Evolutionary conservation across 2,888 invertebrate species (phyloP), one percentile per base, ranked within the genome.

Genomic region (Blastobasis adustella): DNA sequence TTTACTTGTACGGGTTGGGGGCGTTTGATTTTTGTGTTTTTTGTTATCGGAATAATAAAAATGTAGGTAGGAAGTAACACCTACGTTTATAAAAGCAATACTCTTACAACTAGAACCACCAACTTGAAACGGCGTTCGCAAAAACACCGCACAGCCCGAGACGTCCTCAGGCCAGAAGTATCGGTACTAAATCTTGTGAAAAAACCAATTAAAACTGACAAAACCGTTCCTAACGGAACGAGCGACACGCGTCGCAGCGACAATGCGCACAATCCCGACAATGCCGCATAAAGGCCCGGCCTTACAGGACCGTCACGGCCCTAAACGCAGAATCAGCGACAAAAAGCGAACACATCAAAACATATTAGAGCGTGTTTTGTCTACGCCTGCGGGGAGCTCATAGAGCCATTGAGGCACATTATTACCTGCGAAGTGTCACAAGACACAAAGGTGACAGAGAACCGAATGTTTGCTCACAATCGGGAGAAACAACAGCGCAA

Each of bases 281-380:
- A 67, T 61, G 58, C 56, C 49, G 58, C 57, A 59, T 23, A 23
- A 23, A 23, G 23, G 23, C 23, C 23, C 23, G 23, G 23, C 63
- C 59, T 63, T 51, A 49, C 55, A 63, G 66, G 67, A 65, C 70
- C 65, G 79, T 79, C 82, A 86, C 73, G 82, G 75, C 58, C 69
- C 69, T 81, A 79, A 79, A 71, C 70, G 59, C 64, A 69, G 70
- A 80, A 85, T 82, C 79, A 75, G 60, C 63, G 61, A 69, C 75
- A 81, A 83, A 74, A 65, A 69, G 68, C 67, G 64, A 76, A 77
- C 76, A 77, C 77, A 86, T 85, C 86, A 86, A 85, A 88, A 88
- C 88, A 88, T 82, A 88, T 88, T 88, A 87, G 72, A 75, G 67
- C 58, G 59, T 56, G 60, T 58, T 75, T 87, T 87, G 85, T 87